phyloP scores from a whole-genome alignment of 1,140 invertebrate genomes.

The Cheumatopsyche charites region DNA sequence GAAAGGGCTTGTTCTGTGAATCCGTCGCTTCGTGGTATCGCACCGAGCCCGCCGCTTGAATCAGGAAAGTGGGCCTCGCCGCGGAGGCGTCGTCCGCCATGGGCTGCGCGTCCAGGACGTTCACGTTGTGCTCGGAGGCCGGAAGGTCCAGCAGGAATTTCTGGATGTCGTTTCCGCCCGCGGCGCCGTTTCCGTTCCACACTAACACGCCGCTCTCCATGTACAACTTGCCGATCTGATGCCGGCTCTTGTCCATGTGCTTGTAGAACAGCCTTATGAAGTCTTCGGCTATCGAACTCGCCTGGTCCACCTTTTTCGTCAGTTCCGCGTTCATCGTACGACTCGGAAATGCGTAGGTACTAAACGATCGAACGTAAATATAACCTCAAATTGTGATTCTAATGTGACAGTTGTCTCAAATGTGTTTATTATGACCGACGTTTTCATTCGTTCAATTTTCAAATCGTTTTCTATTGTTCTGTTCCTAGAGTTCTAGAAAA shows the following conservation, averaged over 20 bases:
- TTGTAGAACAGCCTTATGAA: slow-evolving; percentile 86
- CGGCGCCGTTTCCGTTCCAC: slow-evolving; percentile 85
- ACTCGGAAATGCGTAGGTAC: too few species aligned
- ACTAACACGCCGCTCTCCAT: slow-evolving; percentile 77
- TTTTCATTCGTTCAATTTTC: too few species aligned
- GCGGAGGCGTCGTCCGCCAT: slow-evolving; percentile 71
- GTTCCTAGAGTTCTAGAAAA: too few species aligned
- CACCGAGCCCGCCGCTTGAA: slow-evolving; percentile 76
- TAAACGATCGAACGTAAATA: too few species aligned
- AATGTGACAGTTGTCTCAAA: too few species aligned
- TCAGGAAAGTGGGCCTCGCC: slow-evolving; percentile 73
- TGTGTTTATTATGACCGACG: too few species aligned
- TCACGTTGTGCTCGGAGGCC: slow-evolving; percentile 70
- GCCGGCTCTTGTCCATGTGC: slow-evolving; percentile 78
- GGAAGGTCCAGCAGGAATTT: slow-evolving; percentile 80
- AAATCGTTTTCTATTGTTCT: too few species aligned
- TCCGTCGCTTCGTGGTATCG: slow-evolving; percentile 63
- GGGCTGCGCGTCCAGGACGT: slow-evolving; percentile 79
- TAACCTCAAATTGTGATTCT: too few species aligned
- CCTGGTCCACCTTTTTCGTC: slow-evolving; percentile 70
- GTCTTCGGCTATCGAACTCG: slow-evolving; percentile 77
- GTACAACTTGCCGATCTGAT: slow-evolving; percentile 80
- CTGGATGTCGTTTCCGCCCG: slow-evolving; percentile 75
- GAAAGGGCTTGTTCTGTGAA: slow-evolving; percentile 61
- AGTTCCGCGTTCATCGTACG: slow-evolving; percentile 27